Percentiles rank a stretch among this genome's conserved stretches.
Conservation (phyloP, 2,888 invertebrate species). For the Limnephilus auricula region DNA sequence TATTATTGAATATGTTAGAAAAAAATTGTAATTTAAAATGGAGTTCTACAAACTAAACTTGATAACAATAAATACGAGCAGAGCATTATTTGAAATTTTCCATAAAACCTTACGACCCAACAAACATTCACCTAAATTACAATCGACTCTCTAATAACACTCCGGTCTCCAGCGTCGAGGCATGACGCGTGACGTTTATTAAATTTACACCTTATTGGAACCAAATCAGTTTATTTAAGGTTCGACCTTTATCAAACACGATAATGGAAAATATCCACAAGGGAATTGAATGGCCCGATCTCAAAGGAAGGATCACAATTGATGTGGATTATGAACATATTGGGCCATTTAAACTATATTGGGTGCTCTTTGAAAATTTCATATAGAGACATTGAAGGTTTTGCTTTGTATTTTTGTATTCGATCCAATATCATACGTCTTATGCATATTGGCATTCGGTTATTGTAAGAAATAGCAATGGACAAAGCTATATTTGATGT, state of each 20-base stretch:
- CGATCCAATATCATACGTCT: neutral
- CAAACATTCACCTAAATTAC: neutral
- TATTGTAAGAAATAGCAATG: neutral
- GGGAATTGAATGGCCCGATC: neutral
- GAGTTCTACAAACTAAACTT: too few species aligned
- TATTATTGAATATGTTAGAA: too few species aligned
- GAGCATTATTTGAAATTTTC: too few species aligned
- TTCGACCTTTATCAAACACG: neutral
- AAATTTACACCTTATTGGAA: constrained; percentile 32
- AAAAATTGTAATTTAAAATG: too few species aligned
- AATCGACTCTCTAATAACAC: neutral
- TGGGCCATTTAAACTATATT: neutral
- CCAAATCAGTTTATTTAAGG: constrained; percentile 22
- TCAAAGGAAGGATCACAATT: neutral
- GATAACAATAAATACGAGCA: too few species aligned
- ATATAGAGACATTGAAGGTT: neutral
- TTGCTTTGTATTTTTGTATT: neutral
- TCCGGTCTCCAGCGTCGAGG: neutral
- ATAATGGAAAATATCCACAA: neutral
- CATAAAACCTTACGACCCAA: neutral
- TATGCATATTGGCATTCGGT: neutral
- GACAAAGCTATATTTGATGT: neutral
- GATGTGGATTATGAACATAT: neutral
- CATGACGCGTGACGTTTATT: constrained; percentile 23
- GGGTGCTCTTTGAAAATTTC: neutral